Conservation (phyloP, 2,113 vertebrate genomes). For the Chinchilla lanigera region DNA sequence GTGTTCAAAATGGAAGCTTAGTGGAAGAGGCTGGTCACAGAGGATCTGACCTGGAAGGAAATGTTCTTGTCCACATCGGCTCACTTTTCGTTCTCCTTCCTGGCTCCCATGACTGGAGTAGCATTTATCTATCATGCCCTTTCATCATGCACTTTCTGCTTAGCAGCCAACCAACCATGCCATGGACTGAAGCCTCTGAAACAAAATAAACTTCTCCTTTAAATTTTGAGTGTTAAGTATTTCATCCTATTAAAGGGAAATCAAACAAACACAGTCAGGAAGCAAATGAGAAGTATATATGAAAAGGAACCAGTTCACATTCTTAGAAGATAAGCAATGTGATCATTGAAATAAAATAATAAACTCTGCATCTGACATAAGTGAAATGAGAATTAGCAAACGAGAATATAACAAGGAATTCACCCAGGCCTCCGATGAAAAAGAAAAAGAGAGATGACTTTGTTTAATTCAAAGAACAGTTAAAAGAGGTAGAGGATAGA, state of each 20-base stretch:
- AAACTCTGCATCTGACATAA: not conserved
- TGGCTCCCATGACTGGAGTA: not conserved
- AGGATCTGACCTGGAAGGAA: not conserved
- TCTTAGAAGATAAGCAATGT: not conserved
- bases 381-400: slow-evolving; percentile 11
- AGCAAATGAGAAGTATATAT: not conserved
- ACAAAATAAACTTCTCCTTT: not conserved
- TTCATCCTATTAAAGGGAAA: not conserved
- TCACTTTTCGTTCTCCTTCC: not conserved
- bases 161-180: not conserved
- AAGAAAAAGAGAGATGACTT: not conserved
- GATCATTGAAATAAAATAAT: slow-evolving; percentile 30
- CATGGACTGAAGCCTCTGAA: not conserved
- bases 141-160: not conserved
- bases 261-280: not conserved
- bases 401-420: not conserved
- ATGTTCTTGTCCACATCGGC: not conserved
- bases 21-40: not conserved
- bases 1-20: not conserved
- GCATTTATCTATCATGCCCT: not conserved
- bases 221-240: not conserved
- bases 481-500: not conserved
- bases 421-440: not conserved
- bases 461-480: not conserved
- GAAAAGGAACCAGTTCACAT: not conserved